These are phyloP conservation scores for Lacerta viridis DNA, from an alignment of 2,797 vertebrate species.

Conservation along the genomic window DNA sequence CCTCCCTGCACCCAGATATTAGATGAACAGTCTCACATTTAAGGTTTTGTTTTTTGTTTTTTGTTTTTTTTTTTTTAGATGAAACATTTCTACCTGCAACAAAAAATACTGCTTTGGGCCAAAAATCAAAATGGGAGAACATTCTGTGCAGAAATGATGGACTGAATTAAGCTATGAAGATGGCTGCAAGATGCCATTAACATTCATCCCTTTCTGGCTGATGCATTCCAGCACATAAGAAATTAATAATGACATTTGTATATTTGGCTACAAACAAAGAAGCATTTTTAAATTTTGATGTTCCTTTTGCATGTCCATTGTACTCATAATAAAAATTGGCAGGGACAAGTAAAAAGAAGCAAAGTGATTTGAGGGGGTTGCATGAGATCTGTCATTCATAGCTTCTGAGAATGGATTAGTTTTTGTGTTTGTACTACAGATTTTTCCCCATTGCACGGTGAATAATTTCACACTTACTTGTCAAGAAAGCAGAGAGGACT, in stretches of 20 bases:
- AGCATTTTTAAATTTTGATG: not conserved
- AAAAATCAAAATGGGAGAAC: not conserved
- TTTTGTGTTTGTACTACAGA: not conserved
- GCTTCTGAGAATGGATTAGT: not conserved
- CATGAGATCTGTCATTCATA: not conserved
- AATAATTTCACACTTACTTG: conserved; percentile 32
- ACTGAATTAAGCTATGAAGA: not conserved
- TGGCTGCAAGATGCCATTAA: not conserved
- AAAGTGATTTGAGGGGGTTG: conserved; percentile 10
- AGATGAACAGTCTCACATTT: not conserved
- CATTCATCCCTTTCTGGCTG: not conserved
- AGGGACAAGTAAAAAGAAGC: conserved; percentile 6
- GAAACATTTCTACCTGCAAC: not conserved
- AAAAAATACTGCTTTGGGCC: not conserved
- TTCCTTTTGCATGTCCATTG: not conserved
- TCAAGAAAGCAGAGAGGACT: not conserved
- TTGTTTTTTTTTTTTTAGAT: not conserved
- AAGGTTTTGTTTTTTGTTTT: too few relatives aligned
- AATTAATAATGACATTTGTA: not conserved
- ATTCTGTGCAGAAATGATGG: not conserved
- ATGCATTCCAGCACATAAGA: not conserved
- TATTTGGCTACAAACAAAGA: not conserved
- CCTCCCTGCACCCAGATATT: not conserved
- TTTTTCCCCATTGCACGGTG: not conserved
- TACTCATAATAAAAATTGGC: not conserved